Evolutionary conservation across 2,113 vertebrate genomes (phyloP), one percentile per base, ranked within the genome.

Genomic region (Rousettus leschenaultii): DNA sequence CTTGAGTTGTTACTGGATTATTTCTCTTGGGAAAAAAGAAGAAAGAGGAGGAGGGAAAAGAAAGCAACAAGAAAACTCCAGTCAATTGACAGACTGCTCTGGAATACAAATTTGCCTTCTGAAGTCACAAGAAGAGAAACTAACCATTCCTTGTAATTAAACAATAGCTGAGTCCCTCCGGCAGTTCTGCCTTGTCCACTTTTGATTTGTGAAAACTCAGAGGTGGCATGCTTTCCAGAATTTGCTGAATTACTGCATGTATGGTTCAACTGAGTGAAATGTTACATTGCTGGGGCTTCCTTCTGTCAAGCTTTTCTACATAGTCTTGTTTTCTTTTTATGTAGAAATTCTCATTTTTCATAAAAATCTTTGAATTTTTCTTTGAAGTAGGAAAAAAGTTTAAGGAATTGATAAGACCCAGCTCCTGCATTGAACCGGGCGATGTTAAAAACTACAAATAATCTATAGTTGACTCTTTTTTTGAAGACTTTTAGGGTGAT

Each of bases 111-210:
- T 82, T 86, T 93, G 73, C 30, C 38, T 80, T 85, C 43, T 43
- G 33, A 92, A 89, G 33, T 80, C 80, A 91, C 75, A 55, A 40
- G 48, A 51, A 94, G 65, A 82, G n/a, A 95, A 95, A 85, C 85
- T 91, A 85, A 93, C 87, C 80, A 68, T 87, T 94, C 48, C 35
- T 7, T 70, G 18, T 43, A 95, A 84, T 93, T 94, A 89, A 92
- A 93, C 57, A 80, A 65, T 79, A 63, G 22, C 43, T 89, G 14
- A 35, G 48, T 63, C 9, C 84, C 57, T 95, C 82, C 30, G 48
- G 86, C 84, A 55, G 7, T 89, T 65, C 35, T 18, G 45, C 14
- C 6, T 86, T 91, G 63, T 38, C 71, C 79, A 10, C 10, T 85
- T 97, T 95, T 95, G 55, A 68, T 68, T 18, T 55, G 74, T 40